These are phyloP conservation scores for Montipora foliosa DNA, from an alignment of 64 coral and sea anemone species.

Conservation along the genomic window DNA sequence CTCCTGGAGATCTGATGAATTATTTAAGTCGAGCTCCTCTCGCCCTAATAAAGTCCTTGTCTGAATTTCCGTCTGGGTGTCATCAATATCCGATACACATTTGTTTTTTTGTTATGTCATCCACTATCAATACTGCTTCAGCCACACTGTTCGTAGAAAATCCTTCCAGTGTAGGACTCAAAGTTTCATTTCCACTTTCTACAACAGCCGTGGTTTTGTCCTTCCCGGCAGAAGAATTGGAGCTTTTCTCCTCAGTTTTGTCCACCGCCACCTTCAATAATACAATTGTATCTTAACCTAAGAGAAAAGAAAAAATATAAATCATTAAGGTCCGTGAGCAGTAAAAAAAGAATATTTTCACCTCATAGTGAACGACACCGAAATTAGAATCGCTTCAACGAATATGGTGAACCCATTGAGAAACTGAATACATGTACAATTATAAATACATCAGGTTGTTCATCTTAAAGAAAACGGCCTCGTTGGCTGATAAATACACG, in stretches of 20 bases:
- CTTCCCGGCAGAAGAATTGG: background rate
- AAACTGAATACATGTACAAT: background rate
- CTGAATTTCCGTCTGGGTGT: background rate
- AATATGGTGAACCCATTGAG: too few species aligned
- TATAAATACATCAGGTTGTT: background rate
- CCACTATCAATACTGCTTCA: background rate
- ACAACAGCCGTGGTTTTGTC: background rate
- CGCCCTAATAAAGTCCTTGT: background rate
- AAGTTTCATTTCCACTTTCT: background rate
- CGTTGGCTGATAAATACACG: background rate
- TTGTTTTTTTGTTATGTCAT: background rate
- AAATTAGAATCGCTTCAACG: too few species aligned
- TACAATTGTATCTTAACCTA: background rate
- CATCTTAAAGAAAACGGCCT: background rate
- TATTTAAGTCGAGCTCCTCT: background rate
- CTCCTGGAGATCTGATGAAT: background rate
- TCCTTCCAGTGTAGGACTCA: background rate
- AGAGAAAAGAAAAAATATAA: background rate
- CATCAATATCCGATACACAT: background rate
- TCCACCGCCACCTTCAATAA: background rate
- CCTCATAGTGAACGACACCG: background rate
- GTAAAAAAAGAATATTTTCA: background rate
- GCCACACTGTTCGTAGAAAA: background rate
- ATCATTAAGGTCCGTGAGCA: background rate
- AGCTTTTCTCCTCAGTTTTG: background rate